These are phyloP conservation scores for Chelmon rostratus DNA, from an alignment of 2,797 vertebrate species.

Conservation along the genomic window DNA sequence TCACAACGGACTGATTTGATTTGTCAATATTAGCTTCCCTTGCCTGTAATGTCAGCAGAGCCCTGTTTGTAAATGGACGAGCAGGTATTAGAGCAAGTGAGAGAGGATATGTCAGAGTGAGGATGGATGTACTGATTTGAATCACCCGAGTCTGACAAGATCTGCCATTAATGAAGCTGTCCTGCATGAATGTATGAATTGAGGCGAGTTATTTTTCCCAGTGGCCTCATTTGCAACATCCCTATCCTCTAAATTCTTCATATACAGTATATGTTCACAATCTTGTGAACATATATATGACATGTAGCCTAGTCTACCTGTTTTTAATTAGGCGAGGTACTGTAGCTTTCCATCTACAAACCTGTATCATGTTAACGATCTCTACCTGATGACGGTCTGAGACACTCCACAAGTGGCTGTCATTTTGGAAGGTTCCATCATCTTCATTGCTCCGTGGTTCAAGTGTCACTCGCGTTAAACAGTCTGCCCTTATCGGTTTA, in stretches of 20 bases:
- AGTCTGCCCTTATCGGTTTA: constrained; percentile 59
- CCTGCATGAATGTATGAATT: constrained; percentile 15
- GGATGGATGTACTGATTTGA: constrained; percentile 18
- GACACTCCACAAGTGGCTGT: constrained; percentile 21
- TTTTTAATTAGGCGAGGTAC: neutral
- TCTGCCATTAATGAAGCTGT: constrained; percentile 29
- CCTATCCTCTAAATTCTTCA: neutral
- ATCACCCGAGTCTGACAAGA: constrained; percentile 3
- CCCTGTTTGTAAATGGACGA: constrained; percentile 27
- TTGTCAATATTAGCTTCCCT: constrained; percentile 58
- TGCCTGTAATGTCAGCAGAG: constrained; percentile 41
- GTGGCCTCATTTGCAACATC: constrained; percentile 6
- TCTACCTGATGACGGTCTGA: constrained; percentile 13
- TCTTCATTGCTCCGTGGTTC: constrained; percentile 56
- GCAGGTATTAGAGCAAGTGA: constrained; percentile 25
- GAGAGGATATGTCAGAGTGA: constrained; percentile 29
- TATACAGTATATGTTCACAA: constrained; percentile 5
- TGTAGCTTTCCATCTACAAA: neutral
- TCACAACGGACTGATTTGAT: constrained; percentile 63
- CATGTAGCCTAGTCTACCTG: neutral
- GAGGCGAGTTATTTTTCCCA: constrained; percentile 5
- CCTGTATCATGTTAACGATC: constrained; percentile 6
- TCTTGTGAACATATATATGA: neutral
- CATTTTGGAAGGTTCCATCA: constrained; percentile 56
- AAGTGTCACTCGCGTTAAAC: constrained; percentile 65